Evolutionary conservation across 2,797 vertebrate genomes (phyloP).

Genomic region (Coccyzus lansbergi): DNA sequence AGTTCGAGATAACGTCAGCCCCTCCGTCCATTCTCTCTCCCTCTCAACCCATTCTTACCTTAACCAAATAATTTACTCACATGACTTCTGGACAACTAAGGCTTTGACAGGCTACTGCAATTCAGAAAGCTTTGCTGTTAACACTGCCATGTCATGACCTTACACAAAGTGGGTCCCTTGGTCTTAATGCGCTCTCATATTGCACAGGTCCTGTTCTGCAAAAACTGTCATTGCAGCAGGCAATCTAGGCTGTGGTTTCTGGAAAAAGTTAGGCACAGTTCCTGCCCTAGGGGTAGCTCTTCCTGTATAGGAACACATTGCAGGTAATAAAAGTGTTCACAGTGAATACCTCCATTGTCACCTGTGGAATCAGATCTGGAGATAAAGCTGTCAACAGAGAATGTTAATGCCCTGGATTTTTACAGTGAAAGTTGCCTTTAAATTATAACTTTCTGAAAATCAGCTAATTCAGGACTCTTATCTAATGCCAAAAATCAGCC

Average conservation of each 20-base stretch:
- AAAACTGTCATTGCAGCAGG: not conserved
- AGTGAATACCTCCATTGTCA: not conserved
- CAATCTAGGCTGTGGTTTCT: not conserved
- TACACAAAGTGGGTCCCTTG: not conserved
- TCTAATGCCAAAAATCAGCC: not conserved
- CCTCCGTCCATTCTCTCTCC: not conserved
- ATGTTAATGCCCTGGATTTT: not conserved
- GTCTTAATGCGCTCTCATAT: not conserved
- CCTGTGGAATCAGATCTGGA: not conserved
- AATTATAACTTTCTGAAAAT: constrained; percentile 4
- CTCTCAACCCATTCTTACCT: not conserved
- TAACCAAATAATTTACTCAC: not conserved
- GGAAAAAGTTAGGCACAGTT: not conserved
- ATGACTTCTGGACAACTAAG: not conserved
- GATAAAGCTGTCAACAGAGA: not conserved
- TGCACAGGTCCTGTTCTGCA: not conserved
- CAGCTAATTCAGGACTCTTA: not conserved
- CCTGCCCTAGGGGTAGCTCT: not conserved
- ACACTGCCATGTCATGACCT: not conserved
- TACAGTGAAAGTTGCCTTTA: not conserved
- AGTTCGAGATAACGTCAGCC: not conserved
- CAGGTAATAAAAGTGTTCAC: not conserved
- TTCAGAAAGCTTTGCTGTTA: not conserved
- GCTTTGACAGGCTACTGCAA: not conserved
- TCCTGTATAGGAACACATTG: not conserved